Evolutionary conservation across 1,140 invertebrate genomes (phyloP).

Genomic region (Mercenaria mercenaria): DNA sequence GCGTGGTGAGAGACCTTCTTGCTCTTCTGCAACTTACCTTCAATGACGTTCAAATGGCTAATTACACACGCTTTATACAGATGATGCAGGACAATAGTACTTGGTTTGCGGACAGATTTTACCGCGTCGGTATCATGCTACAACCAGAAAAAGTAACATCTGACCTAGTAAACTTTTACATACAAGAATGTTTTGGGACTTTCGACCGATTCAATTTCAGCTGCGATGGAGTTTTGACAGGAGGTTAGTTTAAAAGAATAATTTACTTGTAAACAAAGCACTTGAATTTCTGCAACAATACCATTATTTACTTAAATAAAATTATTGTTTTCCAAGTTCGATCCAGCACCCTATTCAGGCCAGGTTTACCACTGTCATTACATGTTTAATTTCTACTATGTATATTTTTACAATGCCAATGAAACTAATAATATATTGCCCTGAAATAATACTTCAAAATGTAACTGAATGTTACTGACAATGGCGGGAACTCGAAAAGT

Average conservation of each 20-base stretch:
- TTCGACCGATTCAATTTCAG: neutral
- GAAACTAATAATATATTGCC: too few relatives aligned
- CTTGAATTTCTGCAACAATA: too few relatives aligned
- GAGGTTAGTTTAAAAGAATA: conserved; percentile 38
- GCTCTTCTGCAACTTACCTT: neutral
- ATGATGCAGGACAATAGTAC: conserved; percentile 12
- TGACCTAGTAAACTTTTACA: neutral
- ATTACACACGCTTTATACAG: conserved; percentile 53
- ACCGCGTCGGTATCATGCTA: neutral
- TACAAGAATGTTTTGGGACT: neutral
- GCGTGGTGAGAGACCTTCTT: neutral
- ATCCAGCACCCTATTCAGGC: too few relatives aligned
- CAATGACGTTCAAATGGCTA: neutral
- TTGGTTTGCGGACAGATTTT: neutral
- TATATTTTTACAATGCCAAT: too few relatives aligned
- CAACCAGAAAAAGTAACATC: neutral
- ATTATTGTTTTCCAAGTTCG: too few relatives aligned
- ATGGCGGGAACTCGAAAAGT: too few relatives aligned
- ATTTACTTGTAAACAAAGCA: too few relatives aligned
- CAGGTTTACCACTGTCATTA: too few relatives aligned
- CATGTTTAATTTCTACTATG: too few relatives aligned
- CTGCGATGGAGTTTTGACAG: conserved; percentile 46
- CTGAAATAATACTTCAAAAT: too few relatives aligned
- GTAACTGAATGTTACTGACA: too few relatives aligned
- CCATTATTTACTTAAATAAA: too few relatives aligned